Base-by-base conservation (phyloP, 92 coral and sea anemone species). In the Phenganax stokvisi region DNA sequence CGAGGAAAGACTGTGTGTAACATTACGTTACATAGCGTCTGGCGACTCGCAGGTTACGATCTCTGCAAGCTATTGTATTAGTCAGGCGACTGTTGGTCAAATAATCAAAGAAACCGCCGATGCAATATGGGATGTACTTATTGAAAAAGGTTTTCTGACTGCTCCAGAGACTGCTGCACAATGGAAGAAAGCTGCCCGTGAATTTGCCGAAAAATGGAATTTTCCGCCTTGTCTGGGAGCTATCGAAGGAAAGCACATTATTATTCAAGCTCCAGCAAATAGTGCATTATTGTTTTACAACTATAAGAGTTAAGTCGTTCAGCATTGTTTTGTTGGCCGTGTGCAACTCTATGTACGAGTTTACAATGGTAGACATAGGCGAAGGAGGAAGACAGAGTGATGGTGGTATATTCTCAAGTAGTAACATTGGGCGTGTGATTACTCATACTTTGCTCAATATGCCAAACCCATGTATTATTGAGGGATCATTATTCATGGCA, bases 1-100 rank as follows among this genome's bases (percentile, higher is more conserved):
- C 37, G 84, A 71, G 57, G 77, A 81, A 61, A 53, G 77, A 73
- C 84, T 81, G 52, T 81, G 84, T 81, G 69, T 81, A 47, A 81
- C 70, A 29, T 64, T 81, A 56, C 59, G 84, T 55, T 73, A 69
- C 54, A 31, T 81, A n/a, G 72, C 60, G 57, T 67, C 76, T 13
- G 84, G 69, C 54, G 84, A 68, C 28, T 17, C 74, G 7, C 37
- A 68, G 12, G 51, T 68, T 6, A 68, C 51, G 15, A 28, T 68
- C 12, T 52, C 75, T 28, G 76, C 73, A 31, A 65, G 83, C 74
- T 80, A 80, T 60, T 54, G 75, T 9, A 65, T 80, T 69, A 62
- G 71, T 69, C 72, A 55, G 55, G 25, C 73, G 44, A 29, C 29
- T 17, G 7, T 78, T 62, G 72, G 73, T 8, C 70, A 20, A 20